Base-by-base conservation (phyloP, 2,888 invertebrate genomes). In the Drosophila yooni region DNA sequence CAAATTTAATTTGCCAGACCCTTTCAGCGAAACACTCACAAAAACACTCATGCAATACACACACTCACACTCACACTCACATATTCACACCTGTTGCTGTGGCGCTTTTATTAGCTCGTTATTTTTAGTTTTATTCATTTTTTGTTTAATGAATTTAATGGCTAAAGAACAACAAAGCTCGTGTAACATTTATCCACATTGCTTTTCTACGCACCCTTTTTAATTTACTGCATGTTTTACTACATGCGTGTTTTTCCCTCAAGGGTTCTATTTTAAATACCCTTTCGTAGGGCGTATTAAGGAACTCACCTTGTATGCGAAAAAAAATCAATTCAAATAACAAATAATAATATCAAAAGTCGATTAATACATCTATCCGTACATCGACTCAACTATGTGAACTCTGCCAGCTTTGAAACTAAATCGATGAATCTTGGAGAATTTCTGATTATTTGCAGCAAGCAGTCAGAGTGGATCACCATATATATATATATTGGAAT, bases 91-190 rank as follows among this genome's bases (percentile, higher is more conserved):
- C 88, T 88, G 83, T 71, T 82, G 85, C 68, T 74, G 63, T 61
- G 62, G 48, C 63, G 60, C 78, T 87, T 85, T 85, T 87, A 85
- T 87, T 84, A 87, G 85, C 89, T 85, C 84, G 84, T 85, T 89
- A 89, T 79, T 85, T 79, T 81, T 64, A 76, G 64, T 73, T 70
- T 62, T 64, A 65, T 61, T 33, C 48, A 36, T 52, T 52, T 64
- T 36, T 51, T 59, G 13, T 51, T 59, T 25, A 15, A 13, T 21
- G 29, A 69, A 53, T 61, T 86, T 81, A 75, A 81, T 73, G 65
- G 66, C 36, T 61, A 57, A 76, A 69, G 70, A 63, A 76, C 71
- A 79, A 21, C 51, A 70, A 57, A 66, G 59, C 40, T 50, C 51
- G 52, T 58, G 65, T 72, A 70, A 76, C 57, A 38, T 13, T 54